Evolutionary conservation across 2,888 invertebrate genomes (phyloP).

Genomic region (Noctua pronuba): DNA sequence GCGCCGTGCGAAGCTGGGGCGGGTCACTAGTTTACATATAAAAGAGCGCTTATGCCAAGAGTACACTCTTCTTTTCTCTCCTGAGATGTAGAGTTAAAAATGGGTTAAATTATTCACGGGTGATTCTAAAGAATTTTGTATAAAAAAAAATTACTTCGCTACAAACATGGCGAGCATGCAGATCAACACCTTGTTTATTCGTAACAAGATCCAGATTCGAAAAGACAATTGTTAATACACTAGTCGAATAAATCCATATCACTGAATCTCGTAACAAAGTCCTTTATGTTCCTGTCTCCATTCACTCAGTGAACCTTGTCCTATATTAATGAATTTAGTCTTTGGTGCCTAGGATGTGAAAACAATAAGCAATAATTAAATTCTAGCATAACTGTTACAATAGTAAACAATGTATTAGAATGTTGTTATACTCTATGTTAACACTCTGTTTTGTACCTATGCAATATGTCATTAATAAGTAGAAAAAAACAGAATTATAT

Average conservation of each 20-base stretch:
- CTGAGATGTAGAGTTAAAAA: slow-evolving; percentile 2
- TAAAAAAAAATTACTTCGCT: too few relatives aligned
- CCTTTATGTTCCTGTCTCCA: slow-evolving; percentile 8
- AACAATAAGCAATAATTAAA: slow-evolving; percentile 30
- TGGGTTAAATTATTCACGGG: not conserved
- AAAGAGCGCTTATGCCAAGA: not conserved
- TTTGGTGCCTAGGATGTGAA: slow-evolving; percentile 50
- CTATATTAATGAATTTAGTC: slow-evolving; percentile 30
- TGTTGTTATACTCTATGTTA: slow-evolving; percentile 8
- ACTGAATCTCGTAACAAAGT: slow-evolving; percentile 38
- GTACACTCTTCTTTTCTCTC: not conserved
- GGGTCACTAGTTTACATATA: not conserved
- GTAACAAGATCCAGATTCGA: not conserved
- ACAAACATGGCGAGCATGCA: not conserved
- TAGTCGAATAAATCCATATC: slow-evolving; percentile 11
- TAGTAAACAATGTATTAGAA: slow-evolving; percentile 11
- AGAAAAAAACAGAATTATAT: slow-evolving; percentile 1
- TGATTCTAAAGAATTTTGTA: not conserved
- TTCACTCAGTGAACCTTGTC: slow-evolving; percentile 16
- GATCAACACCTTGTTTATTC: slow-evolving; percentile 17
- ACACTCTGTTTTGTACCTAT: slow-evolving; percentile 17
- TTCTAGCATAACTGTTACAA: slow-evolving; percentile 33
- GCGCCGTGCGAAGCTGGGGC: not conserved
- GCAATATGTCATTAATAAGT: slow-evolving; percentile 7
- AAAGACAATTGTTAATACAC: slow-evolving; percentile 21